Base-by-base conservation (phyloP, 2,797 vertebrate genomes). In the Rhynchonycteris naso region DNA sequence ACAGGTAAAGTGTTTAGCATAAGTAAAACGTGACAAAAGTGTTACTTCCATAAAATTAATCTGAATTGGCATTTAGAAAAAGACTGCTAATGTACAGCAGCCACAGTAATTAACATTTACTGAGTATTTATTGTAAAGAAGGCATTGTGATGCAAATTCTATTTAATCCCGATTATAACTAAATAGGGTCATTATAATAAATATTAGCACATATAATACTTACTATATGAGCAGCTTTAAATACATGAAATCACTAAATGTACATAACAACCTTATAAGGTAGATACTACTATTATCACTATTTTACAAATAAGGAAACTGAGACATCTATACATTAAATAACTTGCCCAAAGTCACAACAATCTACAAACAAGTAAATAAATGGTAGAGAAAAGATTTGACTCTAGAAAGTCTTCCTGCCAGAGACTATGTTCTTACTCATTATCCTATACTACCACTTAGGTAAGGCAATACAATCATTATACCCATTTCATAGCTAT, bases 151-250 rank as follows among this genome's bases (percentile, higher is more conserved):
- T 68, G 78, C 21, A 0, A 10, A 80, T 65, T 88, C 24, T 71
- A 65, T 58, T 79, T 65, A 83, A 68, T 75, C 35, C 8, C 28
- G 52, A 28, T 86, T 78, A 81, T 12, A 84, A 33, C 4, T 74
- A 26, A 86, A 59, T 28, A 80, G 79, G 15, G 4, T 68, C 50
- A 47, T 83, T 76, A 65, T 59, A 74, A 24, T 66, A 47, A 47
- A 61, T 50, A 75, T 19, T 92, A 87, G 86, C 3, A 61, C 28
- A 88, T 16, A 59, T 18, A 21, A 18, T 33, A 63, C 35, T 78
- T 69, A 38, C 43, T 75, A 65, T 33, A 19, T 69, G 56, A 93
- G 84, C 9, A 78, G 24, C 16, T 94, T 92, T 69, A 92, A 89
- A 43, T 68, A 47, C 22, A 66, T 65, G 76, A 92, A 69, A 47